Evolutionary conservation across 23 tunicate species (phyloP).

Genomic region (Oikopleura dioica): DNA sequence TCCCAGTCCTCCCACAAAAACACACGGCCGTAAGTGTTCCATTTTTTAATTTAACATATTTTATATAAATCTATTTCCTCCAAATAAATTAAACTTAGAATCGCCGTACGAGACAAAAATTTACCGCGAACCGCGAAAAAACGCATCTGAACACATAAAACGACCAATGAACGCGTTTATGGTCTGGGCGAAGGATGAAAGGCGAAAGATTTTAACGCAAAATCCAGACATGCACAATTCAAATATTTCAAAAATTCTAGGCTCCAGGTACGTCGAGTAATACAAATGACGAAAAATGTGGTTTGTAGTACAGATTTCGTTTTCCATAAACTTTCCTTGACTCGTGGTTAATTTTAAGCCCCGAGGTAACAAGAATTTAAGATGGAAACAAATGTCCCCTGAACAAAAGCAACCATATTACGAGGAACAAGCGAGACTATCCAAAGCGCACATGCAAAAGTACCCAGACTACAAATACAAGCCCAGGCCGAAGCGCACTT

Average conservation of each 20-base stretch:
- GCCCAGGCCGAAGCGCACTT: constrained; percentile 85
- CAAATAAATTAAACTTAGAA: neutral
- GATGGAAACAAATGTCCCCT: constrained; percentile 83
- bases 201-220: constrained; percentile 56
- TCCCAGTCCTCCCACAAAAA: too few relatives aligned
- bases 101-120: neutral
- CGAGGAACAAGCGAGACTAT: constrained; percentile 86
- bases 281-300: too few relatives aligned
- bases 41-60: too few relatives aligned
- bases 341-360: too few relatives aligned
- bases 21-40: too few relatives aligned
- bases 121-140: neutral
- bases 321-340: too few relatives aligned
- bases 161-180: constrained; percentile 98
- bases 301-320: too few relatives aligned
- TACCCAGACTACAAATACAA: constrained; percentile 96
- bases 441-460: constrained; percentile 61
- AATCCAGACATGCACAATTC: constrained; percentile 99
- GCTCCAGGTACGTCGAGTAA: too few relatives aligned
- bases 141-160: constrained; percentile 43
- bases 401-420: constrained; percentile 74
- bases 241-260: constrained; percentile 78
- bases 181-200: constrained; percentile 98
- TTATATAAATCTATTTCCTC: too few relatives aligned
- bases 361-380: too few relatives aligned